Evolutionary conservation across 1,140 invertebrate species (phyloP).

Genomic region (Elymnias hypermnestra): DNA sequence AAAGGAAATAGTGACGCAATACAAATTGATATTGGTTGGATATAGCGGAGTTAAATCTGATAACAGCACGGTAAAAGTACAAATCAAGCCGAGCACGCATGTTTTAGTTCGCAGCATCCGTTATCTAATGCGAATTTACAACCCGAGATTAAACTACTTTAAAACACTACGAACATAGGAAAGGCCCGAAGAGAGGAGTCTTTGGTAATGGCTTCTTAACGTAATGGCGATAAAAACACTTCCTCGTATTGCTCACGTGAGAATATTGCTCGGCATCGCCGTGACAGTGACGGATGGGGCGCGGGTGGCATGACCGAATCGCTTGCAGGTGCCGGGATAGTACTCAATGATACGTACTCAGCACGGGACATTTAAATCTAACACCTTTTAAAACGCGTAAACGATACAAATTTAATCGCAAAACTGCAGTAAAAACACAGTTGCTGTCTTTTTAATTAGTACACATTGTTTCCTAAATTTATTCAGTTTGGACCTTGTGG

Average conservation of each 20-base stretch:
- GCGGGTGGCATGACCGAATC: constrained; percentile 29
- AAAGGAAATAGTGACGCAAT: not conserved
- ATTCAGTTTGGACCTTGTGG: too few relatives aligned
- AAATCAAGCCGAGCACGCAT: constrained; percentile 44
- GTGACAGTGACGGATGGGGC: constrained; percentile 59
- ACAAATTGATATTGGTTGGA: not conserved
- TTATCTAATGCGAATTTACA: constrained; percentile 66
- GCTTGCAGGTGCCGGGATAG: constrained; percentile 8
- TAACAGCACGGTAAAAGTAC: constrained; percentile 48
- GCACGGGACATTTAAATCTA: constrained; percentile 14
- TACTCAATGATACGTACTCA: constrained; percentile 11
- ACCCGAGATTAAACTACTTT: constrained; percentile 55
- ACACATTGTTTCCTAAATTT: too few relatives aligned
- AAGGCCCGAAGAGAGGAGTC: constrained; percentile 38
- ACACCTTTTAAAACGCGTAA: constrained; percentile 20
- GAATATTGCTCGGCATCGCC: constrained; percentile 40
- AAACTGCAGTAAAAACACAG: constrained; percentile 22
- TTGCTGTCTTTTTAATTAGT: too few relatives aligned
- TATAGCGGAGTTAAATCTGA: constrained; percentile 23
- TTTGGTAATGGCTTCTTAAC: constrained; percentile 60
- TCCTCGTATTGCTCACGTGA: constrained; percentile 56
- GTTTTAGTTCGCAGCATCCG: constrained; percentile 40
- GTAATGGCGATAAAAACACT: constrained; percentile 63
- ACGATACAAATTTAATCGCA: constrained; percentile 35
- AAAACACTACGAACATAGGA: constrained; percentile 41